A percentile compares a stretch with the other conserved stretches of the same genome.
phyloP scores from a whole-genome alignment of 1,140 invertebrate genomes.

The Zaprionus kolodkinae region DNA sequence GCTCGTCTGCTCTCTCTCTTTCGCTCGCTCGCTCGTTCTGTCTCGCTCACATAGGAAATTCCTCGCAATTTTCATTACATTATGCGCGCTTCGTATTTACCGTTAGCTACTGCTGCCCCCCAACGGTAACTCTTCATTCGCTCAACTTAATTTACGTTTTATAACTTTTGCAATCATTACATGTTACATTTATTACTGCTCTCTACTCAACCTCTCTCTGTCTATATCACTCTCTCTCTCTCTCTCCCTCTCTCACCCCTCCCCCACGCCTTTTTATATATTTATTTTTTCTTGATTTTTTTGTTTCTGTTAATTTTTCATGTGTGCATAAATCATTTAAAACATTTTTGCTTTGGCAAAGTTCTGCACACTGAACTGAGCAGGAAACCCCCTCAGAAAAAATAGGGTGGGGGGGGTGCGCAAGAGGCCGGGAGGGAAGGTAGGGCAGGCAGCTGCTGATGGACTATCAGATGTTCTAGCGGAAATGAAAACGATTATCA shows the following conservation, averaged over 20 bases:
- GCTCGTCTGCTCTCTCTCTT: not conserved
- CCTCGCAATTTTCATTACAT: constrained; percentile 65
- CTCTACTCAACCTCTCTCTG: not conserved
- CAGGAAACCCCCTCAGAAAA: not conserved
- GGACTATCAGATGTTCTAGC: constrained; percentile 24
- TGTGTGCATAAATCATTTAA: constrained; percentile 79
- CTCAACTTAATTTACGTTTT: constrained; percentile 82
- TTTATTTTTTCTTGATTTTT: constrained; percentile 24
- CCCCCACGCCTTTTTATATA: constrained; percentile 26
- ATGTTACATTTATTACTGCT: constrained; percentile 73
- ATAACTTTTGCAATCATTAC: constrained; percentile 81
- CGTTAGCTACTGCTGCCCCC: constrained; percentile 18
- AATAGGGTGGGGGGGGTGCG: not conserved
- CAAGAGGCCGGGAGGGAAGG: too few relatives aligned
- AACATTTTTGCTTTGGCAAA: constrained; percentile 74
- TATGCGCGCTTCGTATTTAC: constrained; percentile 51
- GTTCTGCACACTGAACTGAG: constrained; percentile 36
- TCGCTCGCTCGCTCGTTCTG: not conserved
- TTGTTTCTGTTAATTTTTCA: constrained; percentile 41
- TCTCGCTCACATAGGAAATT: constrained; percentile 26
- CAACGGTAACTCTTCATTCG: constrained; percentile 72
- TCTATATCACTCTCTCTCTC: not conserved
- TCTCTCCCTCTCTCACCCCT: not conserved
- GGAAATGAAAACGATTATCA: constrained; percentile 1
- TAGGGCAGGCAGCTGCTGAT: not conserved